Base-by-base conservation (phyloP, 2,888 invertebrate species). In the Carpatolechia fugitivella region DNA sequence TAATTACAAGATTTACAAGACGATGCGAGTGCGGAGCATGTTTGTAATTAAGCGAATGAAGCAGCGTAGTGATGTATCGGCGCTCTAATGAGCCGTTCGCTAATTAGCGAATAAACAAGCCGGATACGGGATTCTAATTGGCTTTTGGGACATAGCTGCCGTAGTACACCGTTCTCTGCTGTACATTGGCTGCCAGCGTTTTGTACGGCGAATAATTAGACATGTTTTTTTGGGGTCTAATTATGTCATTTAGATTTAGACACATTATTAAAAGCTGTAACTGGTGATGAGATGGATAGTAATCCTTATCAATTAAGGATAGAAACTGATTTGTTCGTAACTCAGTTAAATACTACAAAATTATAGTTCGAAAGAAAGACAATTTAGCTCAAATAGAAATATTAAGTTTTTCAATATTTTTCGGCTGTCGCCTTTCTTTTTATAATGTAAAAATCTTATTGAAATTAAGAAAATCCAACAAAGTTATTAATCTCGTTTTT, bases 1-100 rank as follows among this genome's bases (percentile, higher is more conserved):
- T 83, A 83, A 85, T 85, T 85, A 85, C 78, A 78, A 76, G 76
- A 24, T 24, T 24, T 24, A 24, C 24, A 24, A 24, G 24, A 79
- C 76, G 78, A 20, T 14, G 75, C 74, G 74, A 77, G 16, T 13
- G 13, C 18, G 1, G 44, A 44, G 74, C 78, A 74, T 81, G 82
- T 86, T 85, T 85, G 84, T 87, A 88, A 88, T 88, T 88, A 88
- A 85, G 81, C 84, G 84, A 88, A 88, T 85, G 85, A 84, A 78
- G 82, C 86, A 85, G 81, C 69, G 74, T 76, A 63, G 66, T 60
- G 61, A 73, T 74, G 76, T 74, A 70, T 75, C 72, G 78, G 83
- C 77, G 78, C 81, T 81, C 82, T 87, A 89, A 89, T 87, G 88
- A 88, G 85, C 75, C 78, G 78, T 79, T 85, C 72, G 85, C 86